Conservation (phyloP, 2,888 invertebrate genomes). For the Phymatocera aterrima region DNA sequence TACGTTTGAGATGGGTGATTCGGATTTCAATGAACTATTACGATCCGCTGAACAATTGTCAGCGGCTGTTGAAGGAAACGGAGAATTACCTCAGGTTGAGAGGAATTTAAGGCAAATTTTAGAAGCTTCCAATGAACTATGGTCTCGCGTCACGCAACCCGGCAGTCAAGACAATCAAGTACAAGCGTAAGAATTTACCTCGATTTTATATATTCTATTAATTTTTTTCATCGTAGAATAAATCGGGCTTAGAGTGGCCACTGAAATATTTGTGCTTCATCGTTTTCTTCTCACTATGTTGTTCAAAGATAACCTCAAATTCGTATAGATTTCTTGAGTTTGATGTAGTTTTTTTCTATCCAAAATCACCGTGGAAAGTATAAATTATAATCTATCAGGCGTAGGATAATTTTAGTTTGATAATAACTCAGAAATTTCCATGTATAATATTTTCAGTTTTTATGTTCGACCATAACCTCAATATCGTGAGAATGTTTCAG, state of each 20-base stretch:
- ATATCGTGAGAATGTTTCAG: no score
- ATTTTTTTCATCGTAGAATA: background rate
- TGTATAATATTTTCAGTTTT: no score
- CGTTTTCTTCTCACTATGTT: background rate
- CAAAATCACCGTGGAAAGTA: no score
- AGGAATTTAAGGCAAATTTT: slow-evolving; percentile 93
- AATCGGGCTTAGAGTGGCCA: background rate
- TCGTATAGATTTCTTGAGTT: background rate
- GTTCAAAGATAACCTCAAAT: slow-evolving; percentile 7
- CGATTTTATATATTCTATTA: slow-evolving; percentile 6
- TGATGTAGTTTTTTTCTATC: no score
- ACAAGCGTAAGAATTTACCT: slow-evolving; percentile 81
- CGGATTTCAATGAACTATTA: slow-evolving; percentile 90
- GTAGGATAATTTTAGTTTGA: background rate
- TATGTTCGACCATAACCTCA: no score
- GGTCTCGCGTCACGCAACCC: slow-evolving; percentile 90
- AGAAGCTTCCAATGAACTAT: slow-evolving; percentile 93
- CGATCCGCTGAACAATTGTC: slow-evolving; percentile 95
- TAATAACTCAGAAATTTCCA: no score
- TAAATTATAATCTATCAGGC: no score
- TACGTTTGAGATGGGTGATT: slow-evolving; percentile 63
- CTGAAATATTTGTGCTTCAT: background rate
- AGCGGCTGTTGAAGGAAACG: slow-evolving; percentile 90
- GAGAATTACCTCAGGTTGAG: slow-evolving; percentile 90
- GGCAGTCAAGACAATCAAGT: slow-evolving; percentile 91